These are phyloP conservation scores for Solenopsis invicta DNA, from an alignment of 1,140 invertebrate species.

Conservation along the genomic window DNA sequence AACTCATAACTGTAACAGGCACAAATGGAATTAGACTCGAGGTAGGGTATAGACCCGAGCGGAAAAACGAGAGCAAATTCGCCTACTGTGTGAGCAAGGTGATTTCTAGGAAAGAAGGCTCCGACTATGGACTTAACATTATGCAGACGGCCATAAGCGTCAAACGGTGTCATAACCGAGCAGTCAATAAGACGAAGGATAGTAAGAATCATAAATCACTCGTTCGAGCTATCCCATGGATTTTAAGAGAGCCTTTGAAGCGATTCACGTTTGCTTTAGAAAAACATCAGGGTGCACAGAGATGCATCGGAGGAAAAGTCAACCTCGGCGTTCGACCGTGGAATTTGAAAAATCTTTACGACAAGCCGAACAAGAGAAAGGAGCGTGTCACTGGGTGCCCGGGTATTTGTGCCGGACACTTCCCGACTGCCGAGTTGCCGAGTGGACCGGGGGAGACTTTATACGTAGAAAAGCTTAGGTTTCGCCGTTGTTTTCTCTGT, in stretches of 20 bases:
- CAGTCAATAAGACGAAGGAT: constrained; percentile 75
- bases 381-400: constrained; percentile 37
- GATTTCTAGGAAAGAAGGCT: not conserved
- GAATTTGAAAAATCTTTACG: constrained; percentile 57
- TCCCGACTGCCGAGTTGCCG: constrained; percentile 20
- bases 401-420: constrained; percentile 46
- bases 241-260: constrained; percentile 45
- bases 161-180: constrained; percentile 74
- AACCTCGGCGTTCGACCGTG: constrained; percentile 53
- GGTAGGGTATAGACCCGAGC: not conserved
- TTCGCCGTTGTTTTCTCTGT: constrained; percentile 62
- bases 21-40: not conserved
- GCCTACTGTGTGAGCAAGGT: not conserved
- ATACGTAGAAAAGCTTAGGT: constrained; percentile 56
- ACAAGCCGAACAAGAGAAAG: constrained; percentile 61
- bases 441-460: constrained; percentile 34
- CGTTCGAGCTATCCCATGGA: constrained; percentile 50
- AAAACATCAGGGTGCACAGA: constrained; percentile 41
- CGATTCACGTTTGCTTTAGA: constrained; percentile 45
- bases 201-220: constrained; percentile 77
- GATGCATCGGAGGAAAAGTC: constrained; percentile 30
- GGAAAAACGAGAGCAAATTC: constrained; percentile 3
- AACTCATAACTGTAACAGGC: not conserved
- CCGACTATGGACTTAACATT: constrained; percentile 59
- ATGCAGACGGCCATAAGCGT: constrained; percentile 72